Evolutionary conservation across 2,888 invertebrate genomes (phyloP), one percentile per base, ranked within the genome.

Genomic region (Agriotes lineatus): DNA sequence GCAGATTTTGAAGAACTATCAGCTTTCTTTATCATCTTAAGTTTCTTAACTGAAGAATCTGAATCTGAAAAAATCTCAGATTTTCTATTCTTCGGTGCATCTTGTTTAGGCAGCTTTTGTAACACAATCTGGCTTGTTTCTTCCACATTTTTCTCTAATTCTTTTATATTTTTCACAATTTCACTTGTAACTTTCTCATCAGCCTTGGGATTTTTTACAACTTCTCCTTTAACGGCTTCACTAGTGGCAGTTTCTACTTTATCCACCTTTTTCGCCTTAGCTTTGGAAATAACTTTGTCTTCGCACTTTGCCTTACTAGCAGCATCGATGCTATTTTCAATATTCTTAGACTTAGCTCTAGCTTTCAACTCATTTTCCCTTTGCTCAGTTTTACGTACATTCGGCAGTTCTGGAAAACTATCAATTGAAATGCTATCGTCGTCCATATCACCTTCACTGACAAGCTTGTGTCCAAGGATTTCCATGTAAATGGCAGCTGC

Each of bases 401-500:
- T 90, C 1, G 91, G 90, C 37, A 90, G 81, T 76, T 91, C 91
- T 0, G 90, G 90, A 80, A 89, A 91, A 80, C 90, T 91, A 74
- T 89, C 90, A 19, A 90, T 82, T 0, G 91, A 91, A 9, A 87
- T 78, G 76, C 88, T 88, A 76, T 90, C 90, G 25, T 89, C 90
- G 71, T 89, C 88, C 19, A 88, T 86, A 66, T 88, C 87, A 56
- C 88, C 89, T 20, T 89, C 89, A 72, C 88, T 86, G 16, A 89
- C 88, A 57, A 92, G 83, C 79, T 91, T 91, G 74, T 90, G 89
- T 2, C 91, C 91, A 52, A 93, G 85, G 71, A 92, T 88, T 77
- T 92, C 92, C 90, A 93, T 90, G 74, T 91, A 92, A 61, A 91
- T 88, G 5, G 91, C 88, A 1, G 92, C 92, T 19, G 91, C 91